These are phyloP conservation scores for Palythoa caribaeorum DNA, from an alignment of 92 coral and sea anemone species.

Conservation along the genomic window DNA sequence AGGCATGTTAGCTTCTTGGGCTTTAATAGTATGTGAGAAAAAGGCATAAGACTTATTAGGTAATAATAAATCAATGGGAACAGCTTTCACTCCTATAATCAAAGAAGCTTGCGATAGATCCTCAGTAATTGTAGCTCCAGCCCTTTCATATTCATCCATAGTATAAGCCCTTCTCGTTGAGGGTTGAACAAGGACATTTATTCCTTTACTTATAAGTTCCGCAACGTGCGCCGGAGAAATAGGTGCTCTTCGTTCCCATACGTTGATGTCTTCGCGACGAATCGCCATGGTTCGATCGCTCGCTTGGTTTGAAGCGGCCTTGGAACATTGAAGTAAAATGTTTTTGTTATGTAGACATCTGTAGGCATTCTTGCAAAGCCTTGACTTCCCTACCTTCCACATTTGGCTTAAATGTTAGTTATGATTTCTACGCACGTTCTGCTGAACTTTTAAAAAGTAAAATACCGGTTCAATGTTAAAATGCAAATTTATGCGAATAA, in stretches of 20 bases:
- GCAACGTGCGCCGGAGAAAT: slow-evolving; percentile 97
- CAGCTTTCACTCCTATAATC: slow-evolving; percentile 97
- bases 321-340: slow-evolving; percentile 28
- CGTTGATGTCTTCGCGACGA: slow-evolving; percentile 96
- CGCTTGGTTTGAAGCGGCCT: slow-evolving; percentile 35
- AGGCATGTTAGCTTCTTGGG: slow-evolving; percentile 96
- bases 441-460: too few relatives aligned
- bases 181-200: slow-evolving; percentile 95
- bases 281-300: slow-evolving; percentile 88
- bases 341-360: slow-evolving; percentile 4
- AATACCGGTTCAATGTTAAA: too few relatives aligned
- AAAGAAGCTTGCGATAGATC: slow-evolving; percentile 89
- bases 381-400: slow-evolving; percentile 16
- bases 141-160: slow-evolving; percentile 96
- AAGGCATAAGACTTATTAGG: slow-evolving; percentile 95
- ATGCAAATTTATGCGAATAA: too few relatives aligned
- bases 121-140: slow-evolving; percentile 92
- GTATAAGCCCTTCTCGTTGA: slow-evolving; percentile 97
- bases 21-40: slow-evolving; percentile 97
- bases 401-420: background rate
- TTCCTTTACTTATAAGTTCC: slow-evolving; percentile 90
- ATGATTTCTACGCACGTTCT: too few relatives aligned
- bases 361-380: slow-evolving; percentile 20
- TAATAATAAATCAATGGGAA: slow-evolving; percentile 83
- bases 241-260: slow-evolving; percentile 97